A percentile compares a stretch with the other conserved stretches of the same genome.
phyloP scores from a whole-genome alignment of 2,113 vertebrate species.

The Nesospiza acunhae region DNA sequence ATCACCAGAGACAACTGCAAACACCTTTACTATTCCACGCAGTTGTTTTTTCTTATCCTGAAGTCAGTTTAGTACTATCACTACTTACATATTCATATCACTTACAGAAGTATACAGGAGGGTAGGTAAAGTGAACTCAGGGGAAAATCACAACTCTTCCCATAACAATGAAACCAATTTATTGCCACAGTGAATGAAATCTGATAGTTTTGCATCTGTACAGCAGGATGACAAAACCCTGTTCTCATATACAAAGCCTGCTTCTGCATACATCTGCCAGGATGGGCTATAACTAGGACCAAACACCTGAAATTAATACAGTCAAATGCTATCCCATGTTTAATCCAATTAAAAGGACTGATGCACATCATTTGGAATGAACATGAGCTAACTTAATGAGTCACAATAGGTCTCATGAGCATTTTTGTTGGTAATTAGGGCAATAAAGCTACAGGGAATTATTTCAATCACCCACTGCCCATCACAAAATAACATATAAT shows the following conservation, averaged over 20 bases:
- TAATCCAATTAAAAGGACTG: not conserved
- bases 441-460: not conserved
- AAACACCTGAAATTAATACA: not conserved
- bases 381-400: not conserved
- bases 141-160: not conserved
- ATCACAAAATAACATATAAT: not conserved
- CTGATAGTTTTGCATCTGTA: not conserved
- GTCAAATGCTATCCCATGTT: not conserved
- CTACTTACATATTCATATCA: not conserved
- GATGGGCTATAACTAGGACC: not conserved
- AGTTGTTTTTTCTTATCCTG: too few species aligned
- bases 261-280: not conserved
- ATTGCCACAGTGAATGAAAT: not conserved
- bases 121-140: not conserved
- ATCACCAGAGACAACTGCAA: not conserved
- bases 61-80: not conserved
- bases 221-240: accelerated
- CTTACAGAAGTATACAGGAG: not conserved
- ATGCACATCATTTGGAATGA: not conserved
- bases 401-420: constrained; percentile 6
- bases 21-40: too few species aligned
- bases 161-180: not conserved
- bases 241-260: not conserved
- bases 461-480: not conserved
- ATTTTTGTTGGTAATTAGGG: constrained; percentile 3